Conservation (phyloP, 2,797 vertebrate species). For the Tapirus indicus region DNA sequence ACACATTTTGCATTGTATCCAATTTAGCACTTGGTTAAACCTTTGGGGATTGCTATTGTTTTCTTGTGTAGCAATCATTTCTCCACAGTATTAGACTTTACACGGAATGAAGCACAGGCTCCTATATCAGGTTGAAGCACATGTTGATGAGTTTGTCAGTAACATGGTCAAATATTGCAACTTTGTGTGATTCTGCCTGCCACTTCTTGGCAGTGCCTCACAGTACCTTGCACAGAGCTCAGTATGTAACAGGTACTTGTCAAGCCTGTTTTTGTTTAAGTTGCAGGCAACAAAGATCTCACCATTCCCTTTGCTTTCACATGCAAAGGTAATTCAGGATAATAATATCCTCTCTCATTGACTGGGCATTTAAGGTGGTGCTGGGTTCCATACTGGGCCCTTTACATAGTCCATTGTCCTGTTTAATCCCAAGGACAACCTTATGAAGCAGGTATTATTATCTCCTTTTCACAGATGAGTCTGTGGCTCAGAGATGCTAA, state of each 20-base stretch:
- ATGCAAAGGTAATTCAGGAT: conserved; percentile 35
- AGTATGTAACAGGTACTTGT: background rate
- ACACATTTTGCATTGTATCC: background rate
- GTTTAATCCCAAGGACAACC: background rate
- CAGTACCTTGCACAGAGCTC: background rate
- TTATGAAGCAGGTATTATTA: background rate
- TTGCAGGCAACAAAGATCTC: background rate
- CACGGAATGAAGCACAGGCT: background rate
- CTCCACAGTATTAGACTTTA: background rate
- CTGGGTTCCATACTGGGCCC: background rate
- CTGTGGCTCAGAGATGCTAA: conserved; percentile 28
- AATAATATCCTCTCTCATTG: background rate
- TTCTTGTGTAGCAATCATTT: background rate
- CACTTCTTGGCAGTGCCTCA: background rate
- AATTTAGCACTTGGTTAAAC: conserved; percentile 48
- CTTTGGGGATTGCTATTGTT: conserved; percentile 19
- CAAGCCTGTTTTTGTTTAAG: conserved; percentile 34
- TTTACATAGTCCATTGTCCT: background rate
- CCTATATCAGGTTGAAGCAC: background rate
- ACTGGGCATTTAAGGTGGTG: background rate
- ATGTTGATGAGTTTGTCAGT: background rate
- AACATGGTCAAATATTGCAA: conserved; percentile 34
- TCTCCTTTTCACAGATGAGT: conserved; percentile 26
- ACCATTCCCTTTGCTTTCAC: conserved; percentile 8
- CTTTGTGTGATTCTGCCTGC: background rate